phyloP scores from a whole-genome alignment of 2,888 invertebrate species.

The Incurvaria masculella region DNA sequence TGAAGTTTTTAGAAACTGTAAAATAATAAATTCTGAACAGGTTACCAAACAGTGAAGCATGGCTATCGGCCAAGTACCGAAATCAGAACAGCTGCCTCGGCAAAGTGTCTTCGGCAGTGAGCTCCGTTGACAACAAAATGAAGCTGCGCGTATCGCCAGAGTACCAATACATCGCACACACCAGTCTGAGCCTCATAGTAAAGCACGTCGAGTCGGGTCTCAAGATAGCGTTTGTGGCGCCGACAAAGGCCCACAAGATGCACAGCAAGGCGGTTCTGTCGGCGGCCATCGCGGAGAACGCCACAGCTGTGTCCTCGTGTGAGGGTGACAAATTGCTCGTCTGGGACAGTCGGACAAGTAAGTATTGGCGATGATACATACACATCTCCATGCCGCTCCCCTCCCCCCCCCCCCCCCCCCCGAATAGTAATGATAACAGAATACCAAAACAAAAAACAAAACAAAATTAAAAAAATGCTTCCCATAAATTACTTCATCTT shows the following conservation, averaged over 20 bases:
- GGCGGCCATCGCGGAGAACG: slow-evolving; percentile 58
- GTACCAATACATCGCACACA: slow-evolving; percentile 40
- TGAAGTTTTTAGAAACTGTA: background rate
- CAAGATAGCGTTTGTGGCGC: slow-evolving; percentile 49
- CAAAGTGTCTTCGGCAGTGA: slow-evolving; percentile 32
- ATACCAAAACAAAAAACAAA: too few species aligned
- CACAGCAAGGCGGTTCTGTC: slow-evolving; percentile 52
- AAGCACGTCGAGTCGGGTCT: slow-evolving; percentile 39
- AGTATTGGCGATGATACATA: too few species aligned
- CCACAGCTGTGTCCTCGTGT: slow-evolving; percentile 61
- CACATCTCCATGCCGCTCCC: too few species aligned
- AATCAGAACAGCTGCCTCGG: slow-evolving; percentile 40
- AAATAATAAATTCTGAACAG: slow-evolving; percentile 26
- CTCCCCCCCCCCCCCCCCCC: too few species aligned
- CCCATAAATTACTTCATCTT: too few species aligned
- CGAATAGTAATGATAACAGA: too few species aligned
- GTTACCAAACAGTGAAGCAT: slow-evolving; percentile 40
- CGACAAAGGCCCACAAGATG: slow-evolving; percentile 44
- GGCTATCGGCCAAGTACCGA: slow-evolving; percentile 49
- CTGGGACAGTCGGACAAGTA: slow-evolving; percentile 63
- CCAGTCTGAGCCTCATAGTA: slow-evolving; percentile 38
- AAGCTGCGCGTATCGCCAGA: slow-evolving; percentile 37
- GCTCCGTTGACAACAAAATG: slow-evolving; percentile 34
- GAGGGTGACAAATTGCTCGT: slow-evolving; percentile 56
- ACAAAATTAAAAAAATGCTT: too few species aligned